These are phyloP conservation scores for Gryllus longicercus DNA, from an alignment of 2,888 invertebrate species.

Conservation along the genomic window DNA sequence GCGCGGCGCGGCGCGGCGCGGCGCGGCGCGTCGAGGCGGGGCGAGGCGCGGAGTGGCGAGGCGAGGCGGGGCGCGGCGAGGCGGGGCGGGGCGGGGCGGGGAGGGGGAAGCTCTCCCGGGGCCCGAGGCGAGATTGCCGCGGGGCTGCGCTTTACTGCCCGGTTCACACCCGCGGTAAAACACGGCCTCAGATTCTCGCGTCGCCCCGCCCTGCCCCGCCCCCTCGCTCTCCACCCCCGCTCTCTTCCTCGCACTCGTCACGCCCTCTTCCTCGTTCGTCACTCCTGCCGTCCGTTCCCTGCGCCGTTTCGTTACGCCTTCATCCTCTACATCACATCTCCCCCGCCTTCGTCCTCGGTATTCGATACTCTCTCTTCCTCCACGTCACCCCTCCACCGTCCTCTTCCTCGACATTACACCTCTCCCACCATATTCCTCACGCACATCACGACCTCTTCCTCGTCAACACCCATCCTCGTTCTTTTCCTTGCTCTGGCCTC, in stretches of 20 bases:
- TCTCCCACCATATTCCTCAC: background rate
- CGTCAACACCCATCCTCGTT: too few relatives aligned
- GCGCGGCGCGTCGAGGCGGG: too few relatives aligned
- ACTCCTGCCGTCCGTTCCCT: background rate
- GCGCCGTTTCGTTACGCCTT: background rate
- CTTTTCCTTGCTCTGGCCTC: background rate
- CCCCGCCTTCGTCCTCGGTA: background rate
- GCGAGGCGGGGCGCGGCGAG: background rate
- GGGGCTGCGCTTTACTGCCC: background rate
- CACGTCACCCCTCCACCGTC: background rate
- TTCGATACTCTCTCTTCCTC: background rate
- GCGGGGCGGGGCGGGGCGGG: background rate
- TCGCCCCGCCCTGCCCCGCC: background rate
- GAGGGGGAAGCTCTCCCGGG: background rate
- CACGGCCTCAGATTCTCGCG: constrained; percentile 17
- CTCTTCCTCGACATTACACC: background rate
- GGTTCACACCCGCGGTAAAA: constrained; percentile 17
- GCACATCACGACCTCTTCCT: background rate
- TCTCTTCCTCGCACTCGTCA: background rate
- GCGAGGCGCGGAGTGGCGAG: too few relatives aligned
- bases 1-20: background rate
- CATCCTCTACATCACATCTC: background rate
- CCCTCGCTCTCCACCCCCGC: background rate
- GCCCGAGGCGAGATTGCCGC: background rate
- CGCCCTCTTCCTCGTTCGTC: background rate